These are phyloP conservation scores for Percopsis omiscomaycus DNA, from an alignment of 2,797 vertebrate species.

Conservation along the genomic window DNA sequence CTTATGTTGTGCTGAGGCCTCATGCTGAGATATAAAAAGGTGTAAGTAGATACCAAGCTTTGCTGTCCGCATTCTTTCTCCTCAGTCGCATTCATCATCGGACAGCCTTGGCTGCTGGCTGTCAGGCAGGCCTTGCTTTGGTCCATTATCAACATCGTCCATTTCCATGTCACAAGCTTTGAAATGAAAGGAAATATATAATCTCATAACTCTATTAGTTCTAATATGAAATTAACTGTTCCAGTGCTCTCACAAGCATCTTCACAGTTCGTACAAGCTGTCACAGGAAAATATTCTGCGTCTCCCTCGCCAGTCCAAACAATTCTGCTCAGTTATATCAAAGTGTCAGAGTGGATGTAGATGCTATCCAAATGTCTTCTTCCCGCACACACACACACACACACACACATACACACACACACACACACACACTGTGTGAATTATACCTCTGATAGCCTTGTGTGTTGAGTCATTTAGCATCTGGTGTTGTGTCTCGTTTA, in stretches of 20 bases:
- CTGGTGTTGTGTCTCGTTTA: slow-evolving; percentile 56
- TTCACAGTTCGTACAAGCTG: slow-evolving; percentile 30
- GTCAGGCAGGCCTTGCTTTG: slow-evolving; percentile 51
- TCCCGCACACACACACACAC: slow-evolving; percentile 7
- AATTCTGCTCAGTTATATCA: slow-evolving; percentile 24
- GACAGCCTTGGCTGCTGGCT: slow-evolving; percentile 49
- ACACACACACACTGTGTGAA: slow-evolving; percentile 35
- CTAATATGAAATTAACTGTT: slow-evolving; percentile 27
- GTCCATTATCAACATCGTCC: slow-evolving; percentile 65
- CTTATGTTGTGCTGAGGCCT: slow-evolving; percentile 53
- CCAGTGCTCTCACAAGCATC: slow-evolving; percentile 24
- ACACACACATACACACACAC: slow-evolving; percentile 5
- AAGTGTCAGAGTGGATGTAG: slow-evolving; percentile 12
- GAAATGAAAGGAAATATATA: slow-evolving; percentile 12
- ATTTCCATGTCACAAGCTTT: slow-evolving; percentile 44
- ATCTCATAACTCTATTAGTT: slow-evolving; percentile 13
- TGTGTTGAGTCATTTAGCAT: slow-evolving; percentile 71
- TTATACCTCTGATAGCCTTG: slow-evolving; percentile 60
- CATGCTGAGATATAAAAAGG: slow-evolving; percentile 77
- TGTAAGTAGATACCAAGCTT: slow-evolving; percentile 72
- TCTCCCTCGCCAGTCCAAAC: slow-evolving; percentile 36
- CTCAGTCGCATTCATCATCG: slow-evolving; percentile 65
- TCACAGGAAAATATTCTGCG: slow-evolving; percentile 27
- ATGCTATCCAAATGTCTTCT: slow-evolving; percentile 36
- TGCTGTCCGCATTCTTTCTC: slow-evolving; percentile 74